Evolutionary conservation across 2,797 vertebrate genomes (phyloP).

Genomic region (Loriculus beryllinus): DNA sequence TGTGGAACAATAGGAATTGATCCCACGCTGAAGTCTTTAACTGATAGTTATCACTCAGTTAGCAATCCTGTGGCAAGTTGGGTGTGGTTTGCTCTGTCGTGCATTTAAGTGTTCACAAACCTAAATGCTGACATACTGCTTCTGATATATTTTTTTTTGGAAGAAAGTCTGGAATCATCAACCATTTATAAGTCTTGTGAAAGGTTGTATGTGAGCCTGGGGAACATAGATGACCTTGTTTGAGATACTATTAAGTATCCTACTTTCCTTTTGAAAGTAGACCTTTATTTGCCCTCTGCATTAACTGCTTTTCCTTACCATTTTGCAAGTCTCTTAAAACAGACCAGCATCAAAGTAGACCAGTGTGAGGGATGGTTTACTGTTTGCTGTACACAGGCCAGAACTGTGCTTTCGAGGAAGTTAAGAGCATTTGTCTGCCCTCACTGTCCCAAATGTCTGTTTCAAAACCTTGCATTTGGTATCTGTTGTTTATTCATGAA

Average conservation of each 20-base stretch:
- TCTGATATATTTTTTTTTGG: not conserved
- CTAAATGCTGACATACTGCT: not conserved
- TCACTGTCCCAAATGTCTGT: not conserved
- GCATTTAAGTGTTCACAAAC: not conserved
- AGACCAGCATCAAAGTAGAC: not conserved
- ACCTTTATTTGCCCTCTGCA: not conserved
- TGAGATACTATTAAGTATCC: not conserved
- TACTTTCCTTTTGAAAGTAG: not conserved
- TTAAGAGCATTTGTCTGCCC: not conserved
- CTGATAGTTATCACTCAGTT: not conserved
- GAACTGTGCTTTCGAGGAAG: not conserved
- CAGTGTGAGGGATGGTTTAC: not conserved
- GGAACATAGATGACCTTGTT: not conserved
- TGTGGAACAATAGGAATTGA: not conserved
- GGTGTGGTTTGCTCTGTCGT: not conserved
- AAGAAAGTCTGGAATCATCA: not conserved
- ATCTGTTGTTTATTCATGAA: not conserved
- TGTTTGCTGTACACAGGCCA: not conserved
- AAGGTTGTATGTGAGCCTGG: not conserved
- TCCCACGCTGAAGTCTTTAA: not conserved
- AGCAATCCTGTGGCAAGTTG: not conserved
- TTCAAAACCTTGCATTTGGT: not conserved
- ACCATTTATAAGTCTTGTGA: not conserved
- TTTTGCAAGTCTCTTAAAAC: not conserved
- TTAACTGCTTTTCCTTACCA: not conserved